Evolutionary conservation across 2,888 invertebrate genomes (phyloP), one percentile per base, ranked within the genome.

Genomic region (Hirudinaria manillensis): DNA sequence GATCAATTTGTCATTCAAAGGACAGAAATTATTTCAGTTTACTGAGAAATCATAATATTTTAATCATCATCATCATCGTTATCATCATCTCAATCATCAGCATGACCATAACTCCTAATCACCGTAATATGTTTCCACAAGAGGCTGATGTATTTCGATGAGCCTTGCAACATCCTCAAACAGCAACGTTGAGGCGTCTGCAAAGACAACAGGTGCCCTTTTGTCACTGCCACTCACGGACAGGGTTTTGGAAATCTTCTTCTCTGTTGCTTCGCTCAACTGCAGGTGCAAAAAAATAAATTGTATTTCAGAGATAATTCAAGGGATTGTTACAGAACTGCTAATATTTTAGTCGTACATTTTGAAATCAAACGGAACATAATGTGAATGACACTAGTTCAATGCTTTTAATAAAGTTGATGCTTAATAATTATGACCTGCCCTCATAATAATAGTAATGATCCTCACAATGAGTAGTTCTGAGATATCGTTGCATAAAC

Each of bases 71-170:
- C 29, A 61, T 27, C 61, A 19, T 61, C 21, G 7, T 56, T 16
- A 53, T 21, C 13, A 21, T 53, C 21, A 53, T 16, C 13, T 53
- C 53, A 16, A 13, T 16, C 53, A 53, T 53, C 21, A 16, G 13
- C 21, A 16, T 21, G 21, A 16, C 53, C 53, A 53, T 53, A 13
- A 13, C 16, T 32, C 67, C 27, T 21, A 78, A 82, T 81, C 81
- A 81, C 93, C 93, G 85, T 94, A 95, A 83, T 91, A 93, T 0
- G 92, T 92, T 83, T 94, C 93, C 45, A 95, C 90, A 38, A 94
- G 88, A 0, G 94, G 93, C 81, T 94, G 93, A 85, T 94, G 92
- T 6, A 91, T 89, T 85, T 94, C 93, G 38, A 94, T 88, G 10
- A 92, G 89, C 76, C 91, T 87, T 0, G 93, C 93, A 76, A 94